phyloP scores from a whole-genome alignment of 2,797 vertebrate genomes.

The Crenichthys baileyi region DNA sequence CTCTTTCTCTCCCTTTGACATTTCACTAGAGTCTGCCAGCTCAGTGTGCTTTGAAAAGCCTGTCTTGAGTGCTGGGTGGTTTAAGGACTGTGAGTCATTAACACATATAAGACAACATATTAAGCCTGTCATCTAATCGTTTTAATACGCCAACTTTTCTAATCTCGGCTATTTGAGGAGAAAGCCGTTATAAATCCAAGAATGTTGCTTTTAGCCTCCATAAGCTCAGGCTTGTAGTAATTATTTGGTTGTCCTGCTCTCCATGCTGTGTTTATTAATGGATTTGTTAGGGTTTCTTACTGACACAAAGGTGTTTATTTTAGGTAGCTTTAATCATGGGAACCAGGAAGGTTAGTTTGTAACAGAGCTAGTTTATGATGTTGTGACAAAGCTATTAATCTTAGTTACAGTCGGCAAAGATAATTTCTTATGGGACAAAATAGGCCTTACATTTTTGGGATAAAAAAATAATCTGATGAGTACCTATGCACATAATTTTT shows the following conservation, averaged over 20 bases:
- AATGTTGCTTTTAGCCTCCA: constrained; percentile 5
- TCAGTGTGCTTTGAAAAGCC: constrained; percentile 25
- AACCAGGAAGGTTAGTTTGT: constrained; percentile 5
- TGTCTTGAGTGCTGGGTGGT: constrained; percentile 13
- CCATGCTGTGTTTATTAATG: neutral
- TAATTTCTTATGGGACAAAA: neutral
- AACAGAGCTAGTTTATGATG: constrained; percentile 43
- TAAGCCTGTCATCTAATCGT: constrained; percentile 37
- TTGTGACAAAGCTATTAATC: constrained; percentile 14
- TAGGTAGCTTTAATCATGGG: constrained; percentile 28
- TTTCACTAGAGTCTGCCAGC: constrained; percentile 37
- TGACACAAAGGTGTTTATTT: constrained; percentile 25
- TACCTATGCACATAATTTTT: neutral
- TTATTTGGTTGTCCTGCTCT: constrained; percentile 1
- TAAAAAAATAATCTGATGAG: neutral
- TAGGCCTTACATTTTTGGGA: neutral
- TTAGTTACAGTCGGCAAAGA: constrained; percentile 9
- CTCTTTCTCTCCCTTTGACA: constrained; percentile 30
- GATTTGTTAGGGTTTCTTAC: neutral
- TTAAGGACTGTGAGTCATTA: constrained; percentile 42
- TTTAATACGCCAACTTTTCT: constrained; percentile 39
- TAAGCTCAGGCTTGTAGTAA: neutral
- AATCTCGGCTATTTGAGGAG: constrained; percentile 35
- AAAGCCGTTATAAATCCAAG: constrained; percentile 12
- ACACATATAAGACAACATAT: constrained; percentile 38